Percentiles rank a stretch among this genome's conserved stretches.
Evolutionary conservation across 2,797 vertebrate species (phyloP).

Genomic region (Sciurus carolinensis): DNA sequence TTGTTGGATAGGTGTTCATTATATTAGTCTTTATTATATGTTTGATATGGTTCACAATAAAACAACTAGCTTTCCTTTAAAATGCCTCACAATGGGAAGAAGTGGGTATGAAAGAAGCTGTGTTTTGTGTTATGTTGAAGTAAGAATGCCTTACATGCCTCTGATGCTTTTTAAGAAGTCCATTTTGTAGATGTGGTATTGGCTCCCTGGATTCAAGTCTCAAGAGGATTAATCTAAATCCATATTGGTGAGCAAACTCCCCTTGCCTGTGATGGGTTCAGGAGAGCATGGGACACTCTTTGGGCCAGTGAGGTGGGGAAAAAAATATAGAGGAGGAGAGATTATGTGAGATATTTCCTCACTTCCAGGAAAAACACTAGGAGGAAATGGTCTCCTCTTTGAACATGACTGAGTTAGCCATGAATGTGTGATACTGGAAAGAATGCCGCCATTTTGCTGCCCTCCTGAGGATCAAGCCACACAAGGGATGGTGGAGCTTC

Average conservation of each 20-base stretch:
- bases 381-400: neutral
- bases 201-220: neutral
- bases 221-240: neutral
- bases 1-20: neutral
- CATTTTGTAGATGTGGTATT: neutral
- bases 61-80: neutral
- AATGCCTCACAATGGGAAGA: neutral
- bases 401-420: neutral
- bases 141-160: neutral
- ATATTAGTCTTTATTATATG: neutral
- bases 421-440: neutral
- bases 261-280: neutral
- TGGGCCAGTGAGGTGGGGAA: neutral
- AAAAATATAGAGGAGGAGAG: neutral
- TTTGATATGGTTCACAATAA: neutral
- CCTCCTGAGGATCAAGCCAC: neutral
- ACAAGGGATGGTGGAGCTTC: neutral
- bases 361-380: neutral
- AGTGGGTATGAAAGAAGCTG: neutral
- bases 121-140: neutral
- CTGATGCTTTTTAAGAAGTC: neutral
- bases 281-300: neutral
- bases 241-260: neutral
- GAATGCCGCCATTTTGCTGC: neutral
- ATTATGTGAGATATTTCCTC: neutral